These are phyloP conservation scores for Centropus unirufus DNA, from an alignment of 2,113 vertebrate genomes.

Conservation along the genomic window DNA sequence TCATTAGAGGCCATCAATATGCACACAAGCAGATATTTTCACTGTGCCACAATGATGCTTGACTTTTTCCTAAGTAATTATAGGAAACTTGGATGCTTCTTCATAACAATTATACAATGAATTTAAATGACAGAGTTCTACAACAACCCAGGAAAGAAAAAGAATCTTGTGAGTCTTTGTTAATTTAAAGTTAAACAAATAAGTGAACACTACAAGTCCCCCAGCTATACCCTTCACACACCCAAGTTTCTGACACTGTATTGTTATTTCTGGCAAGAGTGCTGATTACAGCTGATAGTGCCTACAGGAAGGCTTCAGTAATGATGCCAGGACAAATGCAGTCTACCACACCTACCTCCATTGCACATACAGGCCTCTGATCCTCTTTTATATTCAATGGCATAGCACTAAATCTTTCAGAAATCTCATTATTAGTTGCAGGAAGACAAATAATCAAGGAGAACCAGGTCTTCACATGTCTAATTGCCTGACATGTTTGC, in stretches of 20 bases:
- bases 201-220: not conserved
- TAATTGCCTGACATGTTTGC: conserved; percentile 20
- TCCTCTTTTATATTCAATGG: conserved; percentile 9
- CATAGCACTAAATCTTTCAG: conserved; percentile 46
- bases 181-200: conserved; percentile 14
- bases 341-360: conserved; percentile 32
- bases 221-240: not conserved
- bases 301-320: conserved; percentile 21
- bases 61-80: not conserved
- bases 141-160: not conserved
- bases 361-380: conserved; percentile 1
- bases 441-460: conserved; percentile 55
- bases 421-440: conserved; percentile 44
- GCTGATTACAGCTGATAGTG: conserved; percentile 20
- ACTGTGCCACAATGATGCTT: not conserved
- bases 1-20: not conserved
- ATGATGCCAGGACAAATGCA: conserved; percentile 19
- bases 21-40: not conserved
- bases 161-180: not conserved
- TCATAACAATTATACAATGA: not conserved
- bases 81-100: not conserved
- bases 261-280: conserved; percentile 33
- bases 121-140: not conserved
- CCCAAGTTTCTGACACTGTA: conserved; percentile 1
- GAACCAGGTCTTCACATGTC: conserved; percentile 30